Conservation (phyloP, 2,888 invertebrate species). For the Cinara cedri region DNA sequence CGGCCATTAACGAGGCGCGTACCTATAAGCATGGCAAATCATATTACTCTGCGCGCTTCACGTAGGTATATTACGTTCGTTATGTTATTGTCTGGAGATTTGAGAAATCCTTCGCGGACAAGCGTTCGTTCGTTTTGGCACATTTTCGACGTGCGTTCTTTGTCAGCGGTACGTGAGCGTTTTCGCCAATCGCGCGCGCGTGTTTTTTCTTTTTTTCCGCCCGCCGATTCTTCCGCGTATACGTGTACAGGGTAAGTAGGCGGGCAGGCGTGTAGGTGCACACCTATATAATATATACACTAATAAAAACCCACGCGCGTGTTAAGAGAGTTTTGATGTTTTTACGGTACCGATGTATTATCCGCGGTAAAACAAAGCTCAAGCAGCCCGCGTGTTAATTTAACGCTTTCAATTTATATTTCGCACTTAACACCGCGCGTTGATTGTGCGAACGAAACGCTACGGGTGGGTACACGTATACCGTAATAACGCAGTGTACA, state of each 20-base stretch:
- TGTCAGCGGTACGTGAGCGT: constrained; percentile 37
- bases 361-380: not conserved
- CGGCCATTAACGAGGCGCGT: too few relatives aligned
- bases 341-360: not conserved
- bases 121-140: constrained; percentile 13
- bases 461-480: too few relatives aligned
- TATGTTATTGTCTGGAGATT: constrained; percentile 31
- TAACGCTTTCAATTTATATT: constrained; percentile 16
- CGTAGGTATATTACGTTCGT: too few relatives aligned
- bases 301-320: not conserved
- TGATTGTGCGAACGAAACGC: not conserved
- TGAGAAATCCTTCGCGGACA: constrained; percentile 15
- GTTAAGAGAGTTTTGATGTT: constrained; percentile 46
- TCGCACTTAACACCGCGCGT: not conserved
- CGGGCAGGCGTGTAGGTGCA: too few relatives aligned
- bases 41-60: too few relatives aligned
- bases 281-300: too few relatives aligned
- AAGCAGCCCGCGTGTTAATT: not conserved
- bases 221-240: not conserved
- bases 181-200: constrained; percentile 18
- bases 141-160: constrained; percentile 32
- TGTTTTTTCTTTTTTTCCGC: not conserved
- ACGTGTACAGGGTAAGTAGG: too few relatives aligned
- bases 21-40: too few relatives aligned
- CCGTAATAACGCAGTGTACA: too few relatives aligned